phyloP scores from a whole-genome alignment of 2,113 vertebrate genomes.

The Psittacula cyanocephala region DNA sequence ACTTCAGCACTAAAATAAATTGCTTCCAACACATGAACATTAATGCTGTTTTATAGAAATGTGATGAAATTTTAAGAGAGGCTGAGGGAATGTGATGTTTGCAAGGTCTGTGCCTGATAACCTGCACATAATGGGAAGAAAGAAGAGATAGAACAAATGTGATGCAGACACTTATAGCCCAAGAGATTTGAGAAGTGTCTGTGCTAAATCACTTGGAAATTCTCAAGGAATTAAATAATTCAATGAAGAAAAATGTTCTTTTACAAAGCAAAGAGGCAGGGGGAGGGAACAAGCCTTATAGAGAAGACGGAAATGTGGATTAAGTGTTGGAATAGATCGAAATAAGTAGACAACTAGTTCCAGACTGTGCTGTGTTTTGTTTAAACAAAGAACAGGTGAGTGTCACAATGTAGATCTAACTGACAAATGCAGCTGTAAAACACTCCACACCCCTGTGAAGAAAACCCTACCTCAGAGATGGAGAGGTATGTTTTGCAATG shows the following conservation, averaged over 20 bases:
- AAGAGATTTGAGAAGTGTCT: neutral
- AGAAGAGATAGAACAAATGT: neutral
- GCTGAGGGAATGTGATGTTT: neutral
- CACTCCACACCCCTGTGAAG: neutral
- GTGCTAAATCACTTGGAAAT: neutral
- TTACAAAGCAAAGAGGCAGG: neutral
- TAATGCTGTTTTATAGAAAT: neutral
- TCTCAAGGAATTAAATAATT: conserved; percentile 9
- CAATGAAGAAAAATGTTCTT: neutral
- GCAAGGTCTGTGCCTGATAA: neutral
- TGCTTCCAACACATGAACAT: neutral
- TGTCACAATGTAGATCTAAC: neutral
- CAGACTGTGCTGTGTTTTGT: neutral
- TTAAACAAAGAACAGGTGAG: neutral
- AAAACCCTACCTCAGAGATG: neutral
- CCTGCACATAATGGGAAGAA: neutral
- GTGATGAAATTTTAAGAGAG: neutral
- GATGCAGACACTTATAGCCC: neutral
- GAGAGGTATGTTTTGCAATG: neutral
- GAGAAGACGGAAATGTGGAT: neutral
- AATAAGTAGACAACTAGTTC: neutral
- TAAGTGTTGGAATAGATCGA: neutral
- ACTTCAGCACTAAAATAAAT: neutral
- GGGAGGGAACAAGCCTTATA: neutral
- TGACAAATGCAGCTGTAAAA: neutral